phyloP scores from a whole-genome alignment of 2,888 invertebrate species.

The Xylota sylvarum region DNA sequence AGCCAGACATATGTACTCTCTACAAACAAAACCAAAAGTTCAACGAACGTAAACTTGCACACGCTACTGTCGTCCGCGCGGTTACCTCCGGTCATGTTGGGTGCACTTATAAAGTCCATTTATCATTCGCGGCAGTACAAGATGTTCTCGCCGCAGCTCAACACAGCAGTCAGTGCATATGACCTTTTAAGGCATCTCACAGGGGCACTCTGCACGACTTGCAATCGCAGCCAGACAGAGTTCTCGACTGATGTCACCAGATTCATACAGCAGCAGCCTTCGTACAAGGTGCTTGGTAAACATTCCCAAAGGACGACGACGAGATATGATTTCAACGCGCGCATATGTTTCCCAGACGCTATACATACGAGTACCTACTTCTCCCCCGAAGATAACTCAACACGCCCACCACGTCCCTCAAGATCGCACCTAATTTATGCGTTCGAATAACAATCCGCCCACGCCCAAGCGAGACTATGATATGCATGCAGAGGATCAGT shows the following conservation, averaged over 20 bases:
- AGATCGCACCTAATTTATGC: constrained; percentile 73
- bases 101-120: constrained; percentile 52
- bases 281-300: constrained; percentile 10
- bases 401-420: constrained; percentile 62
- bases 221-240: background rate
- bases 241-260: constrained; percentile 49
- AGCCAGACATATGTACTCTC: too few relatives aligned
- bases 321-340: constrained; percentile 35
- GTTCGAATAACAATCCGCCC: constrained; percentile 65
- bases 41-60: background rate
- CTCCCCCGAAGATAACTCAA: constrained; percentile 40
- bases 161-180: constrained; percentile 50
- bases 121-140: constrained; percentile 53
- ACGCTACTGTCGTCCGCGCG: constrained; percentile 26
- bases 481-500: constrained; percentile 13
- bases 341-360: constrained; percentile 62
- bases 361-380: too few relatives aligned
- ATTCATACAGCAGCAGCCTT: constrained; percentile 15
- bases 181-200: constrained; percentile 64
- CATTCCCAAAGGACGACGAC: constrained; percentile 42
- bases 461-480: constrained; percentile 16
- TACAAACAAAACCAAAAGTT: too few relatives aligned
- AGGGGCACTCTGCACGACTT: constrained; percentile 5
- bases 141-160: constrained; percentile 51
- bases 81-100: constrained; percentile 51